Conservation (phyloP, 2,797 vertebrate species). For the Chromis chromis region DNA sequence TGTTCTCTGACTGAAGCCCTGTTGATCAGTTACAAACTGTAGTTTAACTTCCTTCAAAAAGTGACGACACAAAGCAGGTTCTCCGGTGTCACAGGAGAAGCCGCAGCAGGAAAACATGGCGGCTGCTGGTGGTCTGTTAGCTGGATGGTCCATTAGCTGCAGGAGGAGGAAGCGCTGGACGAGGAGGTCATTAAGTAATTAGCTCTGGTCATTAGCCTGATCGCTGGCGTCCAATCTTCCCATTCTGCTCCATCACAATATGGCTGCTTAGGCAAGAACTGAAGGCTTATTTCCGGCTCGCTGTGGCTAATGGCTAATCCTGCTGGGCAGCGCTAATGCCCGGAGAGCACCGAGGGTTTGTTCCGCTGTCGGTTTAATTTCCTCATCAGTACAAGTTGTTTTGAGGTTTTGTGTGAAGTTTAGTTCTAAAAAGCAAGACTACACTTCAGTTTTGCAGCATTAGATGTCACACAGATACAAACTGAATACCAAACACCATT, state of each 20-base stretch:
- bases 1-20: no score
- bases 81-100: not conserved
- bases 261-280: conserved; percentile 5
- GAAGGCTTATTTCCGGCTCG: not conserved
- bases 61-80: not conserved
- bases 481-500: no score
- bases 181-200: conserved; percentile 46
- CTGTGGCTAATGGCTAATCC: conserved; percentile 27
- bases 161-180: conserved; percentile 20
- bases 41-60: no score
- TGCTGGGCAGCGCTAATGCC: conserved; percentile 13
- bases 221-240: conserved; percentile 37
- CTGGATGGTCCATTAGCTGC: conserved; percentile 5
- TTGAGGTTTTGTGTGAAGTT: not conserved
- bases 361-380: not conserved
- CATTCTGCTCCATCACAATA: conserved; percentile 13
- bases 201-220: conserved; percentile 33
- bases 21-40: no score
- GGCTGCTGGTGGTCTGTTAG: not conserved
- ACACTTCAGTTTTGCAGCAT: no score
- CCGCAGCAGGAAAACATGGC: conserved; percentile 25
- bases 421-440: no score
- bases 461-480: no score
- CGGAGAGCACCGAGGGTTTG: not conserved
- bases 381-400: not conserved